These are phyloP conservation scores for Siniperca undulata DNA, from an alignment of 2,797 vertebrate species.

Conservation along the genomic window DNA sequence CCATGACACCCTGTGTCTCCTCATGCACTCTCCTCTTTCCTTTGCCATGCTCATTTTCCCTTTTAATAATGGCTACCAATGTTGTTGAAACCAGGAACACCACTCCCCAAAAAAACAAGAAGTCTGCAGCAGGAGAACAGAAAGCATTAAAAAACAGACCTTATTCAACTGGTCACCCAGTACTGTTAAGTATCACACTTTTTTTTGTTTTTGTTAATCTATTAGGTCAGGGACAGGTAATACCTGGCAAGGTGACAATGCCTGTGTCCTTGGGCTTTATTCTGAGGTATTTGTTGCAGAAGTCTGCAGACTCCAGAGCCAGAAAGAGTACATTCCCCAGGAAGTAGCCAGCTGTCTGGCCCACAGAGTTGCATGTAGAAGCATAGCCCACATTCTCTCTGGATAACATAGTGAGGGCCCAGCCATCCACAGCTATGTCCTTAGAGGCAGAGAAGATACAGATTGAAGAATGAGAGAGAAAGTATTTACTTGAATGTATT, in stretches of 20 bases:
- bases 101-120: conserved; percentile 96
- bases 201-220: neutral
- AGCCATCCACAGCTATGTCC: conserved; percentile 98
- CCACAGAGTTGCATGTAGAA: conserved; percentile 98
- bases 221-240: neutral
- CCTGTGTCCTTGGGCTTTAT: conserved; percentile 89
- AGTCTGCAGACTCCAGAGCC: conserved; percentile 95
- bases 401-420: conserved; percentile 98
- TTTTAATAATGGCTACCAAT: conserved; percentile 94
- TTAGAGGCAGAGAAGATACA: conserved; percentile 63
- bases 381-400: conserved; percentile 97
- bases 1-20: conserved; percentile 92
- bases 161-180: neutral
- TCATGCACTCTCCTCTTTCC: conserved; percentile 82
- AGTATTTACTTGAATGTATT: neutral
- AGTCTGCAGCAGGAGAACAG: conserved; percentile 85
- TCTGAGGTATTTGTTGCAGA: conserved; percentile 98
- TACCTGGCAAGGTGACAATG: conserved; percentile 91
- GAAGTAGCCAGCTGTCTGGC: conserved; percentile 98
- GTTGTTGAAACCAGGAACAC: conserved; percentile 96
- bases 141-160: neutral
- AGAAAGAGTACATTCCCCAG: conserved; percentile 97
- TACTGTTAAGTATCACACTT: neutral
- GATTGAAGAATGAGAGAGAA: neutral
- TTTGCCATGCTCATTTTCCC: conserved; percentile 84